phyloP scores from a whole-genome alignment of 2,797 vertebrate species.

The Lithobates pipiens region DNA sequence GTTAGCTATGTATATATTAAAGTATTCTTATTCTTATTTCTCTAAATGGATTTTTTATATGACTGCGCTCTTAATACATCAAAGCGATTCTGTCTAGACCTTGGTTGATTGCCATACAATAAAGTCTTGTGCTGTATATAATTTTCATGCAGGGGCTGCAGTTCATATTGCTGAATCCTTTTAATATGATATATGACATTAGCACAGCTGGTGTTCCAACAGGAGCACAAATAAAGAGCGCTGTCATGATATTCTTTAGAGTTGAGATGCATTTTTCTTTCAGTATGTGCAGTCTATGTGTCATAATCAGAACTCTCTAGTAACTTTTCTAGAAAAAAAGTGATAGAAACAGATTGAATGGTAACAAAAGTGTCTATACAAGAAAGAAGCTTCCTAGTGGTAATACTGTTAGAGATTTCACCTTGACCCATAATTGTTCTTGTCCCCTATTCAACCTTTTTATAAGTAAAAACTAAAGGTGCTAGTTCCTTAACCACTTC shows the following conservation, averaged over 20 bases:
- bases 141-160: conserved; percentile 39
- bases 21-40: background rate
- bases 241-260: conserved; percentile 50
- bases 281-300: background rate
- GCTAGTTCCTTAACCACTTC: too few species aligned
- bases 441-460: background rate
- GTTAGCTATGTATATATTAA: background rate
- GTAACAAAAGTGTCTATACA: background rate
- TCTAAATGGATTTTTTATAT: conserved; percentile 67
- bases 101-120: conserved; percentile 42
- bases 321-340: background rate
- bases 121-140: conserved; percentile 32
- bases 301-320: conserved; percentile 4
- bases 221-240: conserved; percentile 42
- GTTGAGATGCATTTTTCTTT: conserved; percentile 25
- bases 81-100: conserved; percentile 34
- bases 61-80: conserved; percentile 26
- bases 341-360: background rate
- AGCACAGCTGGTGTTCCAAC: conserved; percentile 49
- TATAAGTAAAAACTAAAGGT: too few species aligned
- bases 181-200: conserved; percentile 54
- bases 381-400: background rate
- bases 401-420: background rate
- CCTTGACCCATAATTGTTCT: background rate
- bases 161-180: conserved; percentile 38